A percentile compares a stretch with the other conserved stretches of the same genome.
Conservation (phyloP, 2,797 vertebrate genomes). For the Thalassophryne amazonica region DNA sequence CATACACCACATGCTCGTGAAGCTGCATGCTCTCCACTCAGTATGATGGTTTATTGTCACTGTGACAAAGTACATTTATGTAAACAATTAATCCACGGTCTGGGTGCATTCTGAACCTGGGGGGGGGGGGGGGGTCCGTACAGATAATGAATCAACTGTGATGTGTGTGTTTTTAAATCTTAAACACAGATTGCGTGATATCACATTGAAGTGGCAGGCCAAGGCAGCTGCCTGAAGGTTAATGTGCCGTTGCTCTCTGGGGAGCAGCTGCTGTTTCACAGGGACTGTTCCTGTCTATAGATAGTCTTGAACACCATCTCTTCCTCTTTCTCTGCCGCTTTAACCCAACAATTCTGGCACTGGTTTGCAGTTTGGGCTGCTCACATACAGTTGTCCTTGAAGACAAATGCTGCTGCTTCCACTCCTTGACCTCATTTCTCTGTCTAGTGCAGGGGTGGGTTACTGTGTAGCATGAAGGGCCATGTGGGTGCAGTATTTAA, state of each 20-base stretch:
- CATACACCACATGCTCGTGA: no score
- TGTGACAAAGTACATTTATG: no score
- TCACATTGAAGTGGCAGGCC: slow-evolving; percentile 44
- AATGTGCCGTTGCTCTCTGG: slow-evolving; percentile 65
- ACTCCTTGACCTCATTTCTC: slow-evolving; percentile 31
- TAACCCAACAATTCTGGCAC: slow-evolving; percentile 34
- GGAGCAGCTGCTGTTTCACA: slow-evolving; percentile 71
- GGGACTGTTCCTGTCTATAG: slow-evolving; percentile 67
- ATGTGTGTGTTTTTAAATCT: background rate
- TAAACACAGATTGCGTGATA: slow-evolving; percentile 3
- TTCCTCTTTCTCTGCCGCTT: slow-evolving; percentile 55
- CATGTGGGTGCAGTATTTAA: no score
- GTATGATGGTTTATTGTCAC: no score
- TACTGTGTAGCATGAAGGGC: no score
- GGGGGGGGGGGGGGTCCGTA: no score
- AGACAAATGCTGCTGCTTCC: slow-evolving; percentile 48
- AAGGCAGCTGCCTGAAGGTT: slow-evolving; percentile 76
- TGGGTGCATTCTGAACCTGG: no score
- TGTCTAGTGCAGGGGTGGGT: slow-evolving; percentile 14
- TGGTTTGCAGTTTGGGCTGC: slow-evolving; percentile 16
- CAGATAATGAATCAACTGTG: no score
- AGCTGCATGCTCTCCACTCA: no score
- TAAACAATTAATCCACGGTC: no score
- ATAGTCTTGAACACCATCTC: slow-evolving; percentile 72
- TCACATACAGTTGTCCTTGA: slow-evolving; percentile 30